phyloP scores from a whole-genome alignment of 2,797 vertebrate species.

The Rousettus madagascariensis region DNA sequence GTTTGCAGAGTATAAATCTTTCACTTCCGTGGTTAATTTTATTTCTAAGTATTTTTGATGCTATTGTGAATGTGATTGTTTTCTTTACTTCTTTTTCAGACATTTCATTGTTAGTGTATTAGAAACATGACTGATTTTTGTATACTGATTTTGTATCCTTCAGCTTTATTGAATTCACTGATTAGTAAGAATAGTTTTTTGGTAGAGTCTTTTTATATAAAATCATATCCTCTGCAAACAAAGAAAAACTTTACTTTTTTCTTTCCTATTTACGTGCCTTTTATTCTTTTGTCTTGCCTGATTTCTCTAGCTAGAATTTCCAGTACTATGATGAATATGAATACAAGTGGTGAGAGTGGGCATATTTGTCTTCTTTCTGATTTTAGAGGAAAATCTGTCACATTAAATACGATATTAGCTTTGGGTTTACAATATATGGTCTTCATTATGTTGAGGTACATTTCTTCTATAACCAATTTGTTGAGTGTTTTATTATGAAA shows the following conservation, averaged over 20 bases:
- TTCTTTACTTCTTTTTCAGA: not conserved
- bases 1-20: not conserved
- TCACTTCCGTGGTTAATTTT: not conserved
- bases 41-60: not conserved
- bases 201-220: not conserved
- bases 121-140: not conserved
- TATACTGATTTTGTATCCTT: not conserved
- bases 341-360: not conserved
- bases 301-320: not conserved
- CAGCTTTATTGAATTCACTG: not conserved
- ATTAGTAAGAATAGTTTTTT: not conserved
- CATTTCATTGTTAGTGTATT: not conserved
- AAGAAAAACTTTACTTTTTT: not conserved
- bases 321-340: not conserved
- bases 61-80: not conserved
- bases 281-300: not conserved
- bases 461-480: not conserved
- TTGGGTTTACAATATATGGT: not conserved
- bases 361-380: not conserved
- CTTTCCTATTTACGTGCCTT: not conserved
- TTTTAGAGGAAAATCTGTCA: not conserved
- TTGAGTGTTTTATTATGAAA: not conserved
- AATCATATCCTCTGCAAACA: not conserved
- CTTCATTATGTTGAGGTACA: not conserved
- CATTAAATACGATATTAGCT: not conserved